Conservation (phyloP, 1,140 invertebrate genomes). For the Neodiprion virginianus region DNA sequence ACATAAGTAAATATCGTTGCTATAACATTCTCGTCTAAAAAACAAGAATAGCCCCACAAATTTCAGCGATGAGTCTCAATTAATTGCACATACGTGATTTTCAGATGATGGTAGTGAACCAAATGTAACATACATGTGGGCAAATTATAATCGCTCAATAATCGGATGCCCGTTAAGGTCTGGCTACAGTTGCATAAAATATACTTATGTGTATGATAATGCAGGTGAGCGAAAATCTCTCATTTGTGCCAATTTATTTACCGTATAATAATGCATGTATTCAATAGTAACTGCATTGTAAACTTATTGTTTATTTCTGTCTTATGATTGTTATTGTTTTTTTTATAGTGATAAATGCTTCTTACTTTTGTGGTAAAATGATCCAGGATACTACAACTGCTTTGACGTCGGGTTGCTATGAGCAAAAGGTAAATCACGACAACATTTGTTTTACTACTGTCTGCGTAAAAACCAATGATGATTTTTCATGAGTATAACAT, state of each 20-base stretch:
- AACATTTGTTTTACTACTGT: background rate
- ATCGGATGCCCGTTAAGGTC: slow-evolving; percentile 15
- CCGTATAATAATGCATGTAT: background rate
- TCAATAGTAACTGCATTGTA: background rate
- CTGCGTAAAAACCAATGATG: slow-evolving; percentile 17
- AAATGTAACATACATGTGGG: slow-evolving; percentile 32
- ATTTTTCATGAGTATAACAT: slow-evolving; percentile 14
- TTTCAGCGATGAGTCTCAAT: slow-evolving; percentile 9
- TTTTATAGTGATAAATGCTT: slow-evolving; percentile 35
- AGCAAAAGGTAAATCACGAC: slow-evolving; percentile 31
- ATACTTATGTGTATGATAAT: slow-evolving; percentile 35
- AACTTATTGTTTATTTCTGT: background rate
- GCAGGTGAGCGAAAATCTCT: slow-evolving; percentile 32
- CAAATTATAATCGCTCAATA: background rate
- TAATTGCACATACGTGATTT: slow-evolving; percentile 9
- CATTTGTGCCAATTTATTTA: background rate
- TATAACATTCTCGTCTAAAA: background rate
- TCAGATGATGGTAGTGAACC: slow-evolving; percentile 26
- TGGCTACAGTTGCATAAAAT: slow-evolving; percentile 40
- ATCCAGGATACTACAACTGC: slow-evolving; percentile 29
- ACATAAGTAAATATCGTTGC: background rate
- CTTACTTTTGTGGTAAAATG: slow-evolving; percentile 43
- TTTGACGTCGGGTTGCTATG: slow-evolving; percentile 37
- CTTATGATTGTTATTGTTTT: slow-evolving; percentile 1
- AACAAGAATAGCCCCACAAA: background rate